Evolutionary conservation across 2,888 invertebrate genomes (phyloP).

Genomic region (Nephrotoma appendiculata): DNA sequence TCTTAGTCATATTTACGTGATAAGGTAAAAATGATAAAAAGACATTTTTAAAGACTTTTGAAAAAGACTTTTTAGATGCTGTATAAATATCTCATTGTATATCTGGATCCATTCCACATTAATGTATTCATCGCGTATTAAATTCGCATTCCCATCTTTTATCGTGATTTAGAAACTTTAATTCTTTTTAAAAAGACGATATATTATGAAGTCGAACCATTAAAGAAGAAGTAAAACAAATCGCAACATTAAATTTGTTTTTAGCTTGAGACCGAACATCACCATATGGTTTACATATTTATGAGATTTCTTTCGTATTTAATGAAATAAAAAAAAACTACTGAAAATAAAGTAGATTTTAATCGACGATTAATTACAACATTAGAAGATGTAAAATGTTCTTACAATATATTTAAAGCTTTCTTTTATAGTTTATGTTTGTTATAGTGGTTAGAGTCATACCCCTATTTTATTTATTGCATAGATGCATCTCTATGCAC

Average conservation of each 20-base stretch:
- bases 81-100: too few species aligned
- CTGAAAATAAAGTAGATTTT: background rate
- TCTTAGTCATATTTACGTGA: too few species aligned
- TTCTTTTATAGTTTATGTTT: background rate
- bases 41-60: too few species aligned
- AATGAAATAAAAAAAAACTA: background rate
- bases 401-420: background rate
- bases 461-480: background rate
- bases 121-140: background rate
- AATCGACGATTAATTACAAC: constrained; percentile 3
- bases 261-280: background rate
- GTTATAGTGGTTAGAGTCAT: background rate
- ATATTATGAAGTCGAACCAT: too few species aligned
- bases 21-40: too few species aligned
- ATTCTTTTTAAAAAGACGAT: background rate
- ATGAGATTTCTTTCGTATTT: background rate
- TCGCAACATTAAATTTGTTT: background rate
- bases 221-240: background rate
- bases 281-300: background rate
- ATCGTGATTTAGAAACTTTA: background rate
- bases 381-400: background rate
- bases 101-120: background rate
- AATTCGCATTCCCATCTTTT: background rate
- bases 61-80: too few species aligned
- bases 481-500: background rate